Evolutionary conservation across 2,797 vertebrate genomes (phyloP).

Genomic region (Poeciliopsis turneri): DNA sequence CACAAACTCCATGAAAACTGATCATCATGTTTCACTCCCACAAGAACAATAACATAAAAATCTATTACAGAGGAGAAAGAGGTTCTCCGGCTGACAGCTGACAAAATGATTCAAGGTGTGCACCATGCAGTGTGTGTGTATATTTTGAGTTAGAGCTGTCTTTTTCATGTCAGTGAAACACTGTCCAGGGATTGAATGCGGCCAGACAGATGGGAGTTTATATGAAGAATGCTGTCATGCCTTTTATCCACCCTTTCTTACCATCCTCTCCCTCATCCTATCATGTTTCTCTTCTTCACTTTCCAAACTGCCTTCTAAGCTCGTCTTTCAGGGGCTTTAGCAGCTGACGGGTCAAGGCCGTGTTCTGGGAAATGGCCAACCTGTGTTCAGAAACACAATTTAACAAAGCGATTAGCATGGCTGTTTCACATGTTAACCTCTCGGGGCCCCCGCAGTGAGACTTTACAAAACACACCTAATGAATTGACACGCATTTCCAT

Average conservation of each 20-base stretch:
- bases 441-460: constrained; percentile 37
- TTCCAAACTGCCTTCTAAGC: constrained; percentile 55
- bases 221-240: constrained; percentile 82
- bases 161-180: constrained; percentile 40
- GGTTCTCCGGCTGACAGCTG: constrained; percentile 29
- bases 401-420: constrained; percentile 64
- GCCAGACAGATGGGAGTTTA: constrained; percentile 57
- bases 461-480: constrained; percentile 36
- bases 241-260: constrained; percentile 57
- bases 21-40: constrained; percentile 10
- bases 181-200: constrained; percentile 28
- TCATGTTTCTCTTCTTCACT: constrained; percentile 25
- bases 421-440: constrained; percentile 63
- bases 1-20: not conserved
- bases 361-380: constrained; percentile 70
- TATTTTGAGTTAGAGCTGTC: constrained; percentile 39
- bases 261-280: constrained; percentile 34
- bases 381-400: constrained; percentile 57
- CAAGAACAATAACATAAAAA: constrained; percentile 21
- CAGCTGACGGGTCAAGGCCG: constrained; percentile 46
- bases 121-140: constrained; percentile 27
- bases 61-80: constrained; percentile 28
- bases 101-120: constrained; percentile 47
- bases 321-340: constrained; percentile 62
- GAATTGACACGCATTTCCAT: constrained; percentile 25